Base-by-base conservation (phyloP, 2,888 invertebrate species). In the Lordiphosa fenestrarum region DNA sequence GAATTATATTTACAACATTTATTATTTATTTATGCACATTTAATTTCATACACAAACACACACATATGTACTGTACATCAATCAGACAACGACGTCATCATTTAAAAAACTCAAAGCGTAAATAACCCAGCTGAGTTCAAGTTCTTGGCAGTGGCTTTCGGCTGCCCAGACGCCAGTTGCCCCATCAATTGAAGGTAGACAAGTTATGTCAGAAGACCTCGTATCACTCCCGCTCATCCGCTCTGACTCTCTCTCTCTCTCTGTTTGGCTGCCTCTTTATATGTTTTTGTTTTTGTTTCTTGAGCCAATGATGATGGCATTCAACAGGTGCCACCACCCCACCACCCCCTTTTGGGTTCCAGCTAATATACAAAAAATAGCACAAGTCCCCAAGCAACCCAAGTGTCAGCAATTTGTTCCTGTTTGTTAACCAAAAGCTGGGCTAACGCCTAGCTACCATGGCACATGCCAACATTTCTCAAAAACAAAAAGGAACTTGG, bases 291-390 rank as follows among this genome's bases (percentile, higher is more conserved):
- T 19, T n/a, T 51, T 53, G 40, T 41, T 39, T 53, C 62, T 15
- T 46, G 7, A 19, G 19, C 30, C 6, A 15, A 13, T 58, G 46
- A 6, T 33, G 13, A 44, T n/a, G n/a, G n/a, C 47, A 51, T 53
- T 46, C 76, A 76, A 76, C 76, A 76, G 82, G 76, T 76, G 77
- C 61, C 57, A n/a, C n/a, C n/a, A n/a, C n/a, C n/a, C n/a, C n/a
- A n/a, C n/a, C n/a, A 19, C 51, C 65, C 44, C 33, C 30, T 9
- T 15, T 13, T 9, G 2, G 6, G 10, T 9, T 30, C 4, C 30
- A 30, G 30, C 30, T 40, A 63, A 53, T 25, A 23, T 35, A 39
- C 37, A 37, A 12, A 6, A 12, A 12, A 13, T 6, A 37, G 2
- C n/a, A 13, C 40, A 49, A 49, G 41, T 58, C 49, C 60, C 57